phyloP scores from a whole-genome alignment of 2,797 vertebrate species.

The Cuniculus paca region DNA sequence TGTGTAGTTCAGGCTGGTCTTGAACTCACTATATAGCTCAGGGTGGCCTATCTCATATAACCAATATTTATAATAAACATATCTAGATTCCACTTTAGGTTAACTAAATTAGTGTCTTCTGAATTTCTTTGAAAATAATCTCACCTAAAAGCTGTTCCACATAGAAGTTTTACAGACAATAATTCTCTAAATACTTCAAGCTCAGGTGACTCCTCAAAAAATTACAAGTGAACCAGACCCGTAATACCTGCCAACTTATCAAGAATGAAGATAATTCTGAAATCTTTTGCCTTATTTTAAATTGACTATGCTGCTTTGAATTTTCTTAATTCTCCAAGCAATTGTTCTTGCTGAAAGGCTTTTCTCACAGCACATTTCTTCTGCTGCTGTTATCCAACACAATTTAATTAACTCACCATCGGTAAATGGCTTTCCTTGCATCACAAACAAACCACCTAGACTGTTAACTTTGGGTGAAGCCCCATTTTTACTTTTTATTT shows the following conservation, averaged over 20 bases:
- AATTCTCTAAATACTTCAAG: constrained; percentile 22
- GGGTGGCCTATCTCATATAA: neutral
- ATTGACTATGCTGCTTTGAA: constrained; percentile 9
- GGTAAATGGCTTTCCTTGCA: constrained; percentile 18
- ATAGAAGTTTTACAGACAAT: constrained; percentile 18
- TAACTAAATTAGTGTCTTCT: constrained; percentile 13
- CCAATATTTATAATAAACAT: constrained; percentile 14
- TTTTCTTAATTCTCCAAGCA: constrained; percentile 54
- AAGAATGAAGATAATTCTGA: constrained; percentile 22
- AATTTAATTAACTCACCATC: constrained; percentile 55
- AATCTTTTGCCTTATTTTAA: constrained; percentile 49
- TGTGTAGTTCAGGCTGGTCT: neutral
- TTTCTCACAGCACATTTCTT: constrained; percentile 46
- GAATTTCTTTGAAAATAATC: constrained; percentile 62
- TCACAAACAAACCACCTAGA: constrained; percentile 39
- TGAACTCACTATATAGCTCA: no score
- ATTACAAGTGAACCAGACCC: neutral
- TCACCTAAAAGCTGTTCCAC: neutral
- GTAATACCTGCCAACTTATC: constrained; percentile 41
- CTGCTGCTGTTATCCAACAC: constrained; percentile 15
- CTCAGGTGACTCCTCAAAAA: constrained; percentile 10
- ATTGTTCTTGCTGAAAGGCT: constrained; percentile 16
- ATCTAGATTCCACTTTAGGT: constrained; percentile 48
- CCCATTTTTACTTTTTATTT: constrained; percentile 63
- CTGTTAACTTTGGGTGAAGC: constrained; percentile 33